Evolutionary conservation across 2,797 vertebrate species (phyloP), one percentile per base, ranked within the genome.

Genomic region (Leptatherina wallacei): DNA sequence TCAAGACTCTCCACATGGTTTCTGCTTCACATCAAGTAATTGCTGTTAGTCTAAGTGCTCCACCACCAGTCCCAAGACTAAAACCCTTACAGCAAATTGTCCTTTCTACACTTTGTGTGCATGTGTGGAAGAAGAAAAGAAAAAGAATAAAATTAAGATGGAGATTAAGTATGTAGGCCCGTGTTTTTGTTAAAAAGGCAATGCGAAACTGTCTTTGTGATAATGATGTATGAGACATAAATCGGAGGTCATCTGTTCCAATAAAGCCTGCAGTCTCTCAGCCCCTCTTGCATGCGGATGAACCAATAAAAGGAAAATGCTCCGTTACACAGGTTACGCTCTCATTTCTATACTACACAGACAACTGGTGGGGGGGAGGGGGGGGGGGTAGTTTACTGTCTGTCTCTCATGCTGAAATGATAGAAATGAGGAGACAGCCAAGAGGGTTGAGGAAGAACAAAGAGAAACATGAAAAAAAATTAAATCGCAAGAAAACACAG

Each of bases 1-100:
- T 71, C 74, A 59, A 75, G 75, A 88, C 77, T 81, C 84, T 75
- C 73, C 44, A 55, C 83, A 82, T 62, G 71, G 67, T 52, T 85
- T 79, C 76, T 52, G 35, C 85, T 83, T 76, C 77, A 85, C 75
- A 85, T 86, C 82, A 85, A 81, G 85, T 90, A 91, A 90, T 89
- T 92, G 91, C 85, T 83, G 86, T 85, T 87, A 86, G 87, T 85
- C 81, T 91, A 90, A 92, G 89, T 90, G 89, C 89, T 82, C 80
- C 57, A 65, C 59, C 76, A 80, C 52, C 69, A 77, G 76, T 84
- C 74, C 77, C 81, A 55, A 51, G 73, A 80, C 81, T 72, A 22
- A 74, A 81, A 44, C 76, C 82, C 85, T 75, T 4, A 79, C 71
- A 78, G 78, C 70, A 69, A 83, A 64, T 58, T 79, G 75, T 86